These are phyloP conservation scores for Drosophila mayaguana DNA, from an alignment of 2,888 invertebrate genomes.

Conservation along the genomic window DNA sequence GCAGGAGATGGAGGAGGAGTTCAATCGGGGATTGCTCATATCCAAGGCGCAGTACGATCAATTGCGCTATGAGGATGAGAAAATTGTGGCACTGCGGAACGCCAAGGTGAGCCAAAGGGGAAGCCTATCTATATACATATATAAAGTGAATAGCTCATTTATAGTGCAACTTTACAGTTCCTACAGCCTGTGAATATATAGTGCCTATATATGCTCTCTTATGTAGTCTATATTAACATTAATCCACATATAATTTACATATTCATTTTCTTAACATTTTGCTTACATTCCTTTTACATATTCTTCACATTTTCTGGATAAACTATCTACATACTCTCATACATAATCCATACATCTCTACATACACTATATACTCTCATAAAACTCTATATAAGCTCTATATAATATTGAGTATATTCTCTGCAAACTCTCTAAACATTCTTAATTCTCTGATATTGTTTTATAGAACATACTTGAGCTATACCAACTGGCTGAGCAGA, in stretches of 20 bases:
- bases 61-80: conserved; percentile 87
- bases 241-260: no score
- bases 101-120: conserved; percentile 85
- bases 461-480: conserved; percentile 87
- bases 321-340: no score
- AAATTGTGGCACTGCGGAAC: conserved; percentile 86
- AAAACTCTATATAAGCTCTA: no score
- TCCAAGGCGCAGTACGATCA: conserved; percentile 86
- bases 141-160: no score
- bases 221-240: no score
- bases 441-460: neutral
- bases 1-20: conserved; percentile 79
- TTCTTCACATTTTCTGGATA: neutral
- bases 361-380: neutral
- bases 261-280: no score
- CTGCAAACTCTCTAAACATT: no score
- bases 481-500: conserved; percentile 87
- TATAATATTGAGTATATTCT: neutral
- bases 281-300: neutral
- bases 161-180: neutral
- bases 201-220: neutral
- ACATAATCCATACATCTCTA: neutral
- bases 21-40: conserved; percentile 85
- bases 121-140: neutral
- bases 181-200: neutral